Conservation (phyloP, 2,797 vertebrate genomes). For the Acanthurus tractus region DNA sequence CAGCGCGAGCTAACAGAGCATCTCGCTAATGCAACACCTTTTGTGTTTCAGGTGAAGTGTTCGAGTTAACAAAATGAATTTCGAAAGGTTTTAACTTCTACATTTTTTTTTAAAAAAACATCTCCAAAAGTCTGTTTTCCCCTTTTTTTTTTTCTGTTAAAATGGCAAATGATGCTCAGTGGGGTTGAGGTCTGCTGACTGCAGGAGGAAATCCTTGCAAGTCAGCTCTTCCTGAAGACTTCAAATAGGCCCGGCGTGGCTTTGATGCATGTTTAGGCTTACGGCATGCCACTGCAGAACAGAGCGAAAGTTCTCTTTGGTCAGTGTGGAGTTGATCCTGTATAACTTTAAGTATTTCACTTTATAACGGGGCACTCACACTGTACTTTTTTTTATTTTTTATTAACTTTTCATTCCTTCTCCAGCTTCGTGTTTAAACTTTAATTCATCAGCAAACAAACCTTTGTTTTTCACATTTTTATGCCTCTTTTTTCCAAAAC, state of each 20-base stretch:
- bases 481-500: too few species aligned
- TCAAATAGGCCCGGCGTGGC: conserved; percentile 55
- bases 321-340: conserved; percentile 44
- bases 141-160: conserved; percentile 8
- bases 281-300: conserved; percentile 50
- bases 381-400: not conserved
- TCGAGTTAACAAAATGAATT: not conserved
- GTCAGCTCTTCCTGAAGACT: conserved; percentile 71
- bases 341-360: conserved; percentile 18
- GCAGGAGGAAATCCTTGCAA: conserved; percentile 62
- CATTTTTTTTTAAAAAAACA: conserved; percentile 24
- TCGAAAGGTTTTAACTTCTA: not conserved
- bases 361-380: not conserved
- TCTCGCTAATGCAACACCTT: not conserved
- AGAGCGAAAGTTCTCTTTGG: conserved; percentile 44
- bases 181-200: conserved; percentile 66
- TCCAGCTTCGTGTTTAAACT: not conserved
- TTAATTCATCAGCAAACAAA: too few species aligned
- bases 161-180: conserved; percentile 17
- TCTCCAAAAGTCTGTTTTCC: not conserved
- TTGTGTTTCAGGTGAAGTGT: not conserved
- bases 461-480: too few species aligned
- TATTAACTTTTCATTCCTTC: not conserved
- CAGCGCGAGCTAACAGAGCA: not conserved
- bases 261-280: conserved; percentile 76